Evolutionary conservation across 2,888 invertebrate genomes (phyloP), one percentile per base, ranked within the genome.

Genomic region (Hymenopus coronatus): DNA sequence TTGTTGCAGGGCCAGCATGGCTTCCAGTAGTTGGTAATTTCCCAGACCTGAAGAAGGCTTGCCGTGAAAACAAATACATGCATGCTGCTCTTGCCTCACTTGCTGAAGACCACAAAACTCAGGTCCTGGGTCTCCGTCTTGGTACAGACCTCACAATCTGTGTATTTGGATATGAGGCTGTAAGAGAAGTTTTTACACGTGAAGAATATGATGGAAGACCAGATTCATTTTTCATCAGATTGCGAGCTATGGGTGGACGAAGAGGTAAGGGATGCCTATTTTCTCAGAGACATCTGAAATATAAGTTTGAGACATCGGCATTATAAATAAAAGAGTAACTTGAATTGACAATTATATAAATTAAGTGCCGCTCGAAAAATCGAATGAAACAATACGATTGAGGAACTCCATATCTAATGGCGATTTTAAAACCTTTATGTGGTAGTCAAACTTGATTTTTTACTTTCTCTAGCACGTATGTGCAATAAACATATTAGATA

Each of bases 161-260:
- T 0, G 95, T 95, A 1, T 94, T 94, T 40, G 94, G 95, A 0
- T 94, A 94, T 91, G 92, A 94, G 2, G 91, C 94, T 1, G 93
- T 96, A 0, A 94, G 93, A 25, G 93, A 94, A 89, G 94, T 96
- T 3, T 93, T 96, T 85, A 92, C 93, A 0, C 92, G 93, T 15
- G 95, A 96, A 88, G 95, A 95, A 30, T 96, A 94, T 91, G 95
- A 95, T 90, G 96, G 95, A 0, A 93, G 96, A 28, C 96, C 96
- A 0, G 94, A 96, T 91, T 95, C 95, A 90, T 95, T 96, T 91
- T 96, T 96, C 91, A 92, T 95, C 27, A 93, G 94, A 54, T 92
- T 96, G 27, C 93, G 96, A 33, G 95, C 95, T 27, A 94, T 96
- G 94, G 96, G 96, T 33, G 94, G 94, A 1, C 94, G 93, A 90